A percentile compares a stretch with the other conserved stretches of the same genome.
phyloP scores from a whole-genome alignment of 2,113 vertebrate genomes.

The Myrmecophaga tridactyla region DNA sequence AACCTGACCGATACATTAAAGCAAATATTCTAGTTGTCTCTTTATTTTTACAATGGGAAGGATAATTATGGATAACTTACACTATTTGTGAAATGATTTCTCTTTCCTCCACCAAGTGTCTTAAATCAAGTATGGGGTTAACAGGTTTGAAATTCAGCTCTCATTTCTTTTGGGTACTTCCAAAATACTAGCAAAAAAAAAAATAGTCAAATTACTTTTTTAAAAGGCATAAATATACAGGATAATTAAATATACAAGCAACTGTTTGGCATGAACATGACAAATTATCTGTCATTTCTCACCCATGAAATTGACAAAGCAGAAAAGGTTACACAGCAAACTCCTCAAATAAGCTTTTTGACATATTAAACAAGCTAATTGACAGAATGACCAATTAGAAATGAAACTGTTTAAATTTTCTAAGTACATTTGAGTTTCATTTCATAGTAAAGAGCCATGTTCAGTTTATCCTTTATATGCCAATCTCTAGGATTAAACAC shows the following conservation, averaged over 20 bases:
- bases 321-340: neutral
- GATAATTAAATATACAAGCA: constrained; percentile 28
- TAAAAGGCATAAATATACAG: neutral
- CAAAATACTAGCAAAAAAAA: neutral
- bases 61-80: neutral
- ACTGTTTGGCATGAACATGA: neutral
- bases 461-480: neutral
- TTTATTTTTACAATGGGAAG: neutral
- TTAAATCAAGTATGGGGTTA: neutral
- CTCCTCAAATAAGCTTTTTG: neutral
- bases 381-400: constrained; percentile 14
- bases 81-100: neutral
- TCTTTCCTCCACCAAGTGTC: neutral
- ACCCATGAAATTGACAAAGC: neutral
- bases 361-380: neutral
- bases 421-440: neutral
- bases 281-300: constrained; percentile 11
- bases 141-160: neutral
- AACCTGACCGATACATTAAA: neutral
- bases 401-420: constrained; percentile 1
- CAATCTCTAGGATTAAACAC: neutral
- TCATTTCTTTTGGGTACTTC: constrained; percentile 25
- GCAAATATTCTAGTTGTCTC: neutral
- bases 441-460: neutral
- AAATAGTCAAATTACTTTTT: constrained; percentile 5